Base-by-base conservation (phyloP, 2,888 invertebrate genomes). In the Pollenia labialis region DNA sequence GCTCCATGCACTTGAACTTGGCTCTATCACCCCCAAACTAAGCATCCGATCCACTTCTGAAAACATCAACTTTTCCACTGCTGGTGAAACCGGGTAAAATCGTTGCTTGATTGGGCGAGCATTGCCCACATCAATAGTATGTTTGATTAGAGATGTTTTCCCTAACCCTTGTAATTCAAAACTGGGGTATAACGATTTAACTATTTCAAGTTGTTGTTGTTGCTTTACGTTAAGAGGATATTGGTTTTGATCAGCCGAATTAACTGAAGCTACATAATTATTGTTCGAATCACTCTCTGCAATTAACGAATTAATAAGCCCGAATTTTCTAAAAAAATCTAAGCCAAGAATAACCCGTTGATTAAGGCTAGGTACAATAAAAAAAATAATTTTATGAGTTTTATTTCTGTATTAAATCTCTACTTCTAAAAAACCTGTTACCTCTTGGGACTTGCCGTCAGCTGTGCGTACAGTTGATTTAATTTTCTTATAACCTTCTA, bases 41-140 rank as follows among this genome's bases (percentile, higher is more conserved):
- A 91, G 48, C 91, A 92, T 91, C 2, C 89, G 66, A 40, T 91
- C 90, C 3, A 92, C 85, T 80, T 91, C 90, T 6, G 75, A 50
- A 52, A 71, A 86, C 46, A 89, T 62, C 4, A 85, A n/a, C 54
- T 77, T 76, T 40, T 60, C 40, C 8, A 60, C 50, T 14, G 14
- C 14, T n/a, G 50, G 60, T 2, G 40, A 60, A 32, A 87, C 83
- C 0, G 88, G 87, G 23, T 87, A 89, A 52, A 82, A 87, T 1
- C 88, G 56, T 32, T 88, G 87, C 62, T 88, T 88, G 4, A 88
- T 68, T 2, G 88, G 87, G 48, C 1, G 85, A 1, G 85, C 62
- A 4, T 80, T 66, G 0, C 84, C 88, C 8, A 83, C 83, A 16
- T 88, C 87, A 14, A 89, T 89, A 4, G 23, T 6, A 64, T 88